Conservation (phyloP, 2,888 invertebrate genomes). For the Scaptomyza flava region DNA sequence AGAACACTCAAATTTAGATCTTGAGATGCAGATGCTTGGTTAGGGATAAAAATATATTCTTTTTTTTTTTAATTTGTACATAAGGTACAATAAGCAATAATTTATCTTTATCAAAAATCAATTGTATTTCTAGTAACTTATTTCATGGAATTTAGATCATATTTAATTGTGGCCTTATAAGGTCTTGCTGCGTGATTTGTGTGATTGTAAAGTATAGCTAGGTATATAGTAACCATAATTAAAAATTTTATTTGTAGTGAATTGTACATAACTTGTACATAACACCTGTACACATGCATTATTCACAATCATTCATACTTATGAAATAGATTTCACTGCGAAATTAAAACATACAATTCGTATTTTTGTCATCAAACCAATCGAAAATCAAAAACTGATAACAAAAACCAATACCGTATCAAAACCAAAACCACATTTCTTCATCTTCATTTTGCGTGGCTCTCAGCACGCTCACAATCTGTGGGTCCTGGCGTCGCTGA, state of each 20-base stretch:
- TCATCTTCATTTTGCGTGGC: constrained; percentile 46
- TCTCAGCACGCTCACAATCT: constrained; percentile 88
- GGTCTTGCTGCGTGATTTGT: background rate
- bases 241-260: constrained; percentile 36
- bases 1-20: no score
- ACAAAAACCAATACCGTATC: constrained; percentile 33
- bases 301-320: constrained; percentile 31
- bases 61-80: no score
- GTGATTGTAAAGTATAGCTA: constrained; percentile 16
- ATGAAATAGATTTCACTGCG: constrained; percentile 28
- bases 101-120: no score
- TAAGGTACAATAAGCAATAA: no score
- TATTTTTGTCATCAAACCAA: constrained; percentile 71
- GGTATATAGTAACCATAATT: constrained; percentile 2
- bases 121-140: no score
- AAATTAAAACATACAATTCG: constrained; percentile 69
- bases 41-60: no score
- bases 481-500: constrained; percentile 87
- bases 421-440: constrained; percentile 49
- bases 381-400: constrained; percentile 37
- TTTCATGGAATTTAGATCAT: background rate
- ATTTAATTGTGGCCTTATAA: background rate
- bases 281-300: constrained; percentile 20
- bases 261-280: constrained; percentile 18
- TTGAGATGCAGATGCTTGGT: no score